Evolutionary conservation across 2,888 invertebrate genomes (phyloP), one percentile per base, ranked within the genome.

Genomic region (Ypsolopha sequella): DNA sequence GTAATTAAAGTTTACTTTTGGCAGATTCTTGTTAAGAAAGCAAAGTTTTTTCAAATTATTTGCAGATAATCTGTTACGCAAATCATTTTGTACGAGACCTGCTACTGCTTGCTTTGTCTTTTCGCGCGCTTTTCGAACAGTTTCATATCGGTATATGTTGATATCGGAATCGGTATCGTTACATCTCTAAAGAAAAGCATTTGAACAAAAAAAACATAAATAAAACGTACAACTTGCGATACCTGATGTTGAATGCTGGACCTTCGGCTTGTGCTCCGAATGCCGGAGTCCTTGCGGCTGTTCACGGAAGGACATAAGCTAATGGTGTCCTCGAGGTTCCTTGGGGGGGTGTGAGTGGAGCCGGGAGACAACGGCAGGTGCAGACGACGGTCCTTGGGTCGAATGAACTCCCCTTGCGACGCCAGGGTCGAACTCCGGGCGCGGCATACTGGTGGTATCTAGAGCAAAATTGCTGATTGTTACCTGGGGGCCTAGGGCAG

Each of bases 171-270:
- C n/a, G n/a, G n/a, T n/a, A n/a, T n/a, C n/a, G n/a, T n/a, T n/a
- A n/a, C n/a, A n/a, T n/a, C n/a, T n/a, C n/a, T n/a, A n/a, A n/a
- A n/a, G n/a, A n/a, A n/a, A n/a, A n/a, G n/a, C n/a, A n/a, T n/a
- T n/a, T n/a, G n/a, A n/a, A n/a, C n/a, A 24, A 24, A 24, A 24
- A 24, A 24, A 24, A 24, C 2, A 24, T 4, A 24, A 24, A 24
- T 24, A 24, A 24, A 24, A 24, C 24, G 24, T 43, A 43, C n/a
- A 43, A n/a, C 9, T 38, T 38, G n/a, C n/a, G n/a, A 38, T 50
- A 95, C 94, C 90, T 95, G 94, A 62, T 94, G 94, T 64, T 93
- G 93, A 69, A 95, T 94, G 68, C 95, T 95, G 62, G 95, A 95
- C 54, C 95, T 88, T 4, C 95, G 88, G 61, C 95, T 95, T 52